Evolutionary conservation across 2,797 vertebrate species (phyloP), one percentile per base, ranked within the genome.

Genomic region (Eremophila alpestris): DNA sequence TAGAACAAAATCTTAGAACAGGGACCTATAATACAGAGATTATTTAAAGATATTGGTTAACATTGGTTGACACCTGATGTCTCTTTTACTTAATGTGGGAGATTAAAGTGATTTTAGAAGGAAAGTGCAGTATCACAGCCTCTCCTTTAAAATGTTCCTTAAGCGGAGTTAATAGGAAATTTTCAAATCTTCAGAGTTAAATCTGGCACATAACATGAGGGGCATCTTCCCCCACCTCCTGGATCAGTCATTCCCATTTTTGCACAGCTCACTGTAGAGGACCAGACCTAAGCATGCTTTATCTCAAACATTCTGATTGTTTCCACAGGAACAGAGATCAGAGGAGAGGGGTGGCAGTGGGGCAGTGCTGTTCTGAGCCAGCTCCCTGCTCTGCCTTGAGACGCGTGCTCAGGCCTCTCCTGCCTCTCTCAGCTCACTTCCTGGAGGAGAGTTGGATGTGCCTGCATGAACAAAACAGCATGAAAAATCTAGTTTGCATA

Each of bases 321-420:
- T 63, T n/a, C n/a, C 56, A 11, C 27, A 51, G 43, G 36, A 56
- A 43, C 2, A 5, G 27, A 16, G 27, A 13, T 34, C 0, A 0
- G 17, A 63, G 5, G 19, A 69, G 20, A 45, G 3, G 3, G 7
- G 38, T 9, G 38, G 38, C 38, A 38, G 4, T 26, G 43, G 8
- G 11, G 17, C 11, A 11, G 5, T 7, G 16, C 5, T 56, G 13
- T 11, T 24, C 27, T 13, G 17, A 63, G 36, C 2, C 27, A 56
- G 0, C 23, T 76, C 51, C 24, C 43, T 63, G 7, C 49, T 51
- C n/a, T 0, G 0, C 38, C 29, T 30, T 30, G 8, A 56, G 3
- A 30, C 11, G 45, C 1, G 0, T n/a, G 13, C 27, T 83, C 16
- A 34, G 18, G 9, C 6, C 11, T 4, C 0, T 32, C 30, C 22